Percentiles rank a stretch among this genome's conserved stretches.
phyloP scores from a whole-genome alignment of 2,113 vertebrate genomes.

The Barbus barbus region DNA sequence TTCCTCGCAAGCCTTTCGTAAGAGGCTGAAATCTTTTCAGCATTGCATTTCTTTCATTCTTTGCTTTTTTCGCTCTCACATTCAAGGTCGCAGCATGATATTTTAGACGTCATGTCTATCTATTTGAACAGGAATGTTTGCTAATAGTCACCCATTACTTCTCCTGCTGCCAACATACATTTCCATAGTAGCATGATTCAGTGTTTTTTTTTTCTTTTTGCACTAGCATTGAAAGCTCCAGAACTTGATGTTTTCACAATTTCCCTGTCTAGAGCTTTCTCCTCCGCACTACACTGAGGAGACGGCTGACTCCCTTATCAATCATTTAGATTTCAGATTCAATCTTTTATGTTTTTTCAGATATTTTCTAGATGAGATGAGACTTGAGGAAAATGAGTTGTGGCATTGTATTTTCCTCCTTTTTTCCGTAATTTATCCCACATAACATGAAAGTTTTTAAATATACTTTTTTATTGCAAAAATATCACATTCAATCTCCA shows the following conservation, averaged over 20 bases:
- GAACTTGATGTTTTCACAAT: neutral
- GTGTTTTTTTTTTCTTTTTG: neutral
- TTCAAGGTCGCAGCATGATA: slow-evolving; percentile 25
- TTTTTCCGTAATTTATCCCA: too few relatives aligned
- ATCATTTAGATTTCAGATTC: slow-evolving; percentile 34
- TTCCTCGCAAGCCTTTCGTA: neutral
- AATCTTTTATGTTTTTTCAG: neutral
- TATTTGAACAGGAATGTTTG: slow-evolving; percentile 42
- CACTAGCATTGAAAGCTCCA: neutral
- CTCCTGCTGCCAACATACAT: slow-evolving; percentile 53
- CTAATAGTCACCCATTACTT: slow-evolving; percentile 52
- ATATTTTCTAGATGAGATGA: neutral
- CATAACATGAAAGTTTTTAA: too few relatives aligned
- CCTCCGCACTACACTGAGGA: slow-evolving; percentile 6
- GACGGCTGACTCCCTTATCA: slow-evolving; percentile 17
- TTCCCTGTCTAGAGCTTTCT: neutral
- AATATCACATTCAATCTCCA: too few relatives aligned
- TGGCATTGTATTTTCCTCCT: neutral
- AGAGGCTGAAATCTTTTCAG: neutral
- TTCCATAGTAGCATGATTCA: slow-evolving; percentile 57
- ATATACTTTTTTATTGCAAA: too few relatives aligned
- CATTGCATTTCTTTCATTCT: slow-evolving; percentile 1
- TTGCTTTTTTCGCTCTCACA: neutral
- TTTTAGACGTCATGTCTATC: slow-evolving; percentile 18
- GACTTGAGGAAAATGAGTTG: neutral